Base-by-base conservation (phyloP, 2,888 invertebrate genomes). In the Caprella mutica region DNA sequence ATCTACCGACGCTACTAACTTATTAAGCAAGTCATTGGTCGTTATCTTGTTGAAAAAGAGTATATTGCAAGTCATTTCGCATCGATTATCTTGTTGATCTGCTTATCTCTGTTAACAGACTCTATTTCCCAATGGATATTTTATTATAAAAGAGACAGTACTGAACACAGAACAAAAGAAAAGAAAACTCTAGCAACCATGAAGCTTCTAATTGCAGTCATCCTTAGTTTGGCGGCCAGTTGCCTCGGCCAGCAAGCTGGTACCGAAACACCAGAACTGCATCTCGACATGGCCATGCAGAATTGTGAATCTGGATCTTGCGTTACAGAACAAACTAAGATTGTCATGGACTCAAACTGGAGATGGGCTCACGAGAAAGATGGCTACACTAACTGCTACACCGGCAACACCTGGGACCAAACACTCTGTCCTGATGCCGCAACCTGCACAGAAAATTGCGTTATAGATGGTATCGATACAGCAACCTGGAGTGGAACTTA, bases 401-500 rank as follows among this genome's bases (percentile, higher is more conserved):
- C 56, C n/a, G 59, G 59, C 8, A 63, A 61, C 48, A 24, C 24
- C 9, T 63, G 60, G 60, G 56, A 57, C 29, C 17, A 46, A 6
- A 14, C 52, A 17, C 54, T 53, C 35, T 58, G 58, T 35, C 57
- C 60, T 27, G 52, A 58, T 29, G 52, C 59, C 14, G 60, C 39
- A 14, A 55, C 60, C 33, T 58, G 58, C 51, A 58, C 60, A 12
- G 30, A 35, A 6, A 61, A 61, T 56, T 61, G 59, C 46, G 59
- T 51, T 23, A 50, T 65, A n/a, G 65, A 65, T 21, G 62, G 62
- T 5, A 46, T 64, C 38, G 54, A 52, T 33, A n/a, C 23, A 27
- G 38, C n/a, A 26, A 58, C 58, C 30, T 65, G 65, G 65, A 21
- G 38, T 17, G 56, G 58, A 14, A 61, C 65, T n/a, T 65, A 65